Percentiles rank a stretch among this genome's conserved stretches.
Evolutionary conservation across 2,888 invertebrate species (phyloP).

Genomic region (Heliothis peltigera): DNA sequence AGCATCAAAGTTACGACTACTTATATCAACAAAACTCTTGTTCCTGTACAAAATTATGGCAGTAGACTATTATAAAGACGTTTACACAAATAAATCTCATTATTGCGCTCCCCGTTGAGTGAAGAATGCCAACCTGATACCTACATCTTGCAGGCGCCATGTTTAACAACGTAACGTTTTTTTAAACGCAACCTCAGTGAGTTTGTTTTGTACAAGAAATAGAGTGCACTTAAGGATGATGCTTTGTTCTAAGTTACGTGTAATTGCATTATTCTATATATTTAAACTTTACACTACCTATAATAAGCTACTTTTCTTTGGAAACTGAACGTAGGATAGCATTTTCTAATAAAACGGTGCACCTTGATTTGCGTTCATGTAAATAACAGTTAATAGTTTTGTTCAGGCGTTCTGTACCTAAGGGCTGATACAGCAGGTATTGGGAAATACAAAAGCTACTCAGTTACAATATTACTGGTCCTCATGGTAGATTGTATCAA

Average conservation of each 20-base stretch:
- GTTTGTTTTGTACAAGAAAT: conserved; percentile 1
- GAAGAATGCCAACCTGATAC: conserved; percentile 47
- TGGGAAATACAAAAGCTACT: no score
- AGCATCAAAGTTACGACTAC: background rate
- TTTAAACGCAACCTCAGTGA: conserved; percentile 5
- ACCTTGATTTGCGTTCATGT: background rate
- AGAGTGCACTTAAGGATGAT: conserved; percentile 2
- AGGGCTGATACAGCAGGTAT: no score
- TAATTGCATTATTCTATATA: background rate
- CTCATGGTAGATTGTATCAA: no score
- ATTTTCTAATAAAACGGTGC: background rate
- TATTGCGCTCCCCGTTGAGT: conserved; percentile 50
- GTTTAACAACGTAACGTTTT: conserved; percentile 28
- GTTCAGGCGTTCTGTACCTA: conserved; percentile 10
- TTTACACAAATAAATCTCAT: conserved; percentile 52
- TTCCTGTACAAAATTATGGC: conserved; percentile 36
- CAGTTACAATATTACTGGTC: no score
- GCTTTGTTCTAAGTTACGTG: background rate
- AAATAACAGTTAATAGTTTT: background rate
- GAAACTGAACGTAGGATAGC: background rate
- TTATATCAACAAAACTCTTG: conserved; percentile 10
- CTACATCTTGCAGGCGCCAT: conserved; percentile 22
- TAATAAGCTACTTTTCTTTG: background rate
- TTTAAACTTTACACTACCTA: background rate
- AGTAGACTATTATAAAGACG: conserved; percentile 26